Conservation (phyloP, 2,113 vertebrate genomes). For the Macrotus californicus region DNA sequence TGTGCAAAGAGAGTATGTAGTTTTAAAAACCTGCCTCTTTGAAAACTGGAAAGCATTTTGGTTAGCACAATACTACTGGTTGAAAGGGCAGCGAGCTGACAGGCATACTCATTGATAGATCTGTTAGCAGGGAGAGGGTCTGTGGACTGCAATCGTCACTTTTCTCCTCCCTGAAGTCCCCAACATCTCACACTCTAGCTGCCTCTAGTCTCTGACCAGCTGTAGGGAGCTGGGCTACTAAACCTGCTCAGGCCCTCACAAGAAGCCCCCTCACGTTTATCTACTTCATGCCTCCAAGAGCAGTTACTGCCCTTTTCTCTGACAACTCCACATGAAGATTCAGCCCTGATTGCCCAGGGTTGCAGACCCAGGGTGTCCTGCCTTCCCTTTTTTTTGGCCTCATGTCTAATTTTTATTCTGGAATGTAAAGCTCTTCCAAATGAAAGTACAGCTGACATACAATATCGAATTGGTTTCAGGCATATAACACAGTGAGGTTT, state of each 20-base stretch:
- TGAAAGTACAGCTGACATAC: too few species aligned
- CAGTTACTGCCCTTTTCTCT: background rate
- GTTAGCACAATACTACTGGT: background rate
- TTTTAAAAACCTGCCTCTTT: background rate
- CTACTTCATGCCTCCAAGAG: background rate
- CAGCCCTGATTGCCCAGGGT: background rate
- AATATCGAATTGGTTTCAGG: too few species aligned
- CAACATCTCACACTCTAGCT: background rate
- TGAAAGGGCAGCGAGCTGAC: background rate
- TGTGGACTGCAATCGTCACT: background rate
- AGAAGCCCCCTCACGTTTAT: background rate
- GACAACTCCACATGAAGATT: background rate
- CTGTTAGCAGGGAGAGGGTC: background rate
- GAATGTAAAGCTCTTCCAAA: too few species aligned
- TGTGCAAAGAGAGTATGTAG: background rate
- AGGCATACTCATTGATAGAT: background rate
- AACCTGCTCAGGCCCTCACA: background rate
- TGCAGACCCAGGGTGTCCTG: background rate
- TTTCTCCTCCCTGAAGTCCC: background rate
- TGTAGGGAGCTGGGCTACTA: background rate
- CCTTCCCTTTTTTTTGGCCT: background rate
- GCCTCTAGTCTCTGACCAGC: background rate
- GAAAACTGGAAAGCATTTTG: background rate
- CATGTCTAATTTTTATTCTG: too few species aligned
- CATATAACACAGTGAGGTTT: too few species aligned